Evolutionary conservation across 2,797 vertebrate species (phyloP), one percentile per base, ranked within the genome.

Genomic region (Lindbergichthys nudifrons): DNA sequence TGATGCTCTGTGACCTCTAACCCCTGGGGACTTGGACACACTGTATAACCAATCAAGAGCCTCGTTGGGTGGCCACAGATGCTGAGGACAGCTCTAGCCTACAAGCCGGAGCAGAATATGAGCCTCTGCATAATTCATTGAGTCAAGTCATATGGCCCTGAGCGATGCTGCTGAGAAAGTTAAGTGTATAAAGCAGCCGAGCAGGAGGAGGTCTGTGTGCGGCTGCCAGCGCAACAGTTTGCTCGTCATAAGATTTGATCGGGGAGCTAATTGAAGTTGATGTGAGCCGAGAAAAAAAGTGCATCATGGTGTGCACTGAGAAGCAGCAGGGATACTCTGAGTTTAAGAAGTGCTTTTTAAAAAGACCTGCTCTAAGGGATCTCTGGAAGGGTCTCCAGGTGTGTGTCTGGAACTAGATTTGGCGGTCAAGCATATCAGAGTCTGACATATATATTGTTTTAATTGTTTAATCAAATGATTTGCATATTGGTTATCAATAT

Each of bases 111-210:
- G 80, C 75, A 54, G 65, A 81, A 80, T 79, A 70, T 71, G 76
- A 80, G 58, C 67, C 14, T 0, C 68, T 91, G 47, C 83, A 92
- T 92, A 83, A 90, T 92, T 89, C 82, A 90, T 77, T 1, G 36
- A 77, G 73, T 83, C 56, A 80, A 81, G 70, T 86, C 73, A 82
- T 81, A 68, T 58, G 73, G 81, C 86, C 80, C 72, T 56, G 71
- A 88, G 85, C 58, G 57, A 62, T 69, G 70, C 83, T 81, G 84
- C 79, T 77, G 81, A 88, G 82, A 88, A 84, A 84, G 79, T 83
- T 83, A 81, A 85, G 72, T 58, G 75, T 81, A 74, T 73, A 64
- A 59, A 74, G 71, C 73, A 76, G 47, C 70, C 64, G 39, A 59
- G 62, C 76, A 68, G 84, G 71, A 81, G 72, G 85, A 80, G 73